Evolutionary conservation across 1,140 invertebrate genomes (phyloP), one percentile per base, ranked within the genome.

Genomic region (Maconellicoccus hirsutus): DNA sequence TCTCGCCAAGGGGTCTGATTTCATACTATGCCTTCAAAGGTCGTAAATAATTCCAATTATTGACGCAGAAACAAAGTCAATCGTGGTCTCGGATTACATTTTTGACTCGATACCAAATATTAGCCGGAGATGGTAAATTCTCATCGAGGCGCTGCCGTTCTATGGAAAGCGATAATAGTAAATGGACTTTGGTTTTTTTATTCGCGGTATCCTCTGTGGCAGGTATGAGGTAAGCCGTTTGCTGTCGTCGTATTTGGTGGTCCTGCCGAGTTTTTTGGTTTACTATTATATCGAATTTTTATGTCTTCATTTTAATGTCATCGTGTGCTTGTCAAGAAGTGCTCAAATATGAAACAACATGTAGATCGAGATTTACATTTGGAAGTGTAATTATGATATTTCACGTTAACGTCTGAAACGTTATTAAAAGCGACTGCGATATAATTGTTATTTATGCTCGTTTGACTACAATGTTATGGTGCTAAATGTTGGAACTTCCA

Each of bases 301-400:
- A 66, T 16, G 61, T 25, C 61, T 66, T 66, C 61, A 66, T 66
- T 66, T 66, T 66, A 66, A 66, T 66, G 61, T 66, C 52, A 59
- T 33, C 42, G 42, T 66, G 25, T 23, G 10, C 3, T 10, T 26
- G 61, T 66, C 61, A 66, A 66, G 21, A 14, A 26, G 8, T 23
- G 19, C 16, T 66, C 61, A 25, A 66, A 66, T 25, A 66, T 66
- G 61, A 66, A 25, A 66, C 2, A 25, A 25, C 22, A 6, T n/a
- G 16, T n/a, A n/a, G n/a, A n/a, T n/a, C 22, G 22, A 66, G 22
- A 66, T 66, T 66, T 23, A 23, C 61, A 25, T 66, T 25, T 66
- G 10, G 10, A 26, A 4, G 21, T 66, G 61, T 66, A 66, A 66
- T 66, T 23, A 66, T 66, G 61, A 66, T 66, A 10, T 66, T 66